Evolutionary conservation across 1,140 invertebrate species (phyloP).

Genomic region (Glossosoma conforme): DNA sequence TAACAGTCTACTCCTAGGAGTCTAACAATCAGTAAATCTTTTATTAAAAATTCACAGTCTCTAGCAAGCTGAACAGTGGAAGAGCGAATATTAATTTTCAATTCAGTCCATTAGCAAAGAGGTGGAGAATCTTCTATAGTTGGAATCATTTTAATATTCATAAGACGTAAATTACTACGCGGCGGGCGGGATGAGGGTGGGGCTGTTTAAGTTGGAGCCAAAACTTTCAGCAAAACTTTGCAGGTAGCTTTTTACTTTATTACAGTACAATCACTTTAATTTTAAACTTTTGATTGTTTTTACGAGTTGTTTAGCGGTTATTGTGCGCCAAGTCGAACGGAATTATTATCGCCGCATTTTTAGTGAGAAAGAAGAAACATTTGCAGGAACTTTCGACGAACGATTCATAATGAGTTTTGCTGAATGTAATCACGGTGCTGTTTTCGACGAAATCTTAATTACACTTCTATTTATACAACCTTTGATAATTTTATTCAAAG

Average conservation of each 20-base stretch:
- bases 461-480: no score
- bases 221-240: conserved; percentile 8
- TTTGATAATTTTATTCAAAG: no score
- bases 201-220: no score
- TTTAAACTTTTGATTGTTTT: conserved; percentile 8
- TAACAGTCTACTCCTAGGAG: no score
- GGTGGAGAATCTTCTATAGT: no score
- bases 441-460: no score
- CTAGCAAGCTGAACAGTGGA: no score
- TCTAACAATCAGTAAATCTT: no score
- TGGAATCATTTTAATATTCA: conserved; percentile 18
- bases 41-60: no score
- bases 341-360: conserved; percentile 1
- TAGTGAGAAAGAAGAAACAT: neutral
- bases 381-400: neutral
- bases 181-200: no score
- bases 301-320: neutral
- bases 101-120: conserved; percentile 2
- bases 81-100: conserved; percentile 14
- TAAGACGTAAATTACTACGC: conserved; percentile 17
- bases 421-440: no score
- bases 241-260: neutral
- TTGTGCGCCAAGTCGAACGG: neutral
- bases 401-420: no score
- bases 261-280: conserved; percentile 3